Evolutionary conservation across 2,888 invertebrate genomes (phyloP), one percentile per base, ranked within the genome.

Genomic region (Catocala sponsa): DNA sequence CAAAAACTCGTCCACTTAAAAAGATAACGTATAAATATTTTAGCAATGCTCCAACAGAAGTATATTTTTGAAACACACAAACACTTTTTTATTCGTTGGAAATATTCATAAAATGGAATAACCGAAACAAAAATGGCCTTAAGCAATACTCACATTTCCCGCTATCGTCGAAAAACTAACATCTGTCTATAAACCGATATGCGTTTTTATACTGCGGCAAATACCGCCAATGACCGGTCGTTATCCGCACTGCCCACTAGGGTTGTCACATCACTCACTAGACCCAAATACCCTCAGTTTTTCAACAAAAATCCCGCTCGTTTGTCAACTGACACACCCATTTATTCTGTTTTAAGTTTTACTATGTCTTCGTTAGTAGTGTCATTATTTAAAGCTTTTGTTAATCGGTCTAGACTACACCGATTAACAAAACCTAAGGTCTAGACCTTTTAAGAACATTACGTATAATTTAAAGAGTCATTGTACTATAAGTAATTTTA

Each of bases 241-340:
- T 41, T 69, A 71, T 46, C 52, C 50, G 59, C 64, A 59, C 5
- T 32, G 67, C 25, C 49, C 50, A 50, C 12, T 63, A 62, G 68
- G 73, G 73, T 41, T 63, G 47, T 48, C 66, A 48, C 74, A 70
- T 70, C 67, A 64, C 63, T 75, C 72, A 64, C 44, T 6, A 38
- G 6, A 57, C 65, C 56, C 49, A 57, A 72, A 59, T 55, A 15
- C 58, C 38, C 47, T 41, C 55, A 75, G 35, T 65, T 72, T 72
- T 75, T 75, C 67, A 55, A 42, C 35, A 41, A 35, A 58, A 75
- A 75, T 72, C 70, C 59, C 46, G 4, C 46, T 58, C 53, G 56
- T 72, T 72, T 62, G 38, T 75, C 60, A 72, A 57, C 42, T 42
- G 52, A 46, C 50, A 66, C 56, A 9, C 25, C 56, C 49, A 60